These are phyloP conservation scores for Ammodytes marinus DNA, from an alignment of 2,113 vertebrate genomes.

Conservation along the genomic window DNA sequence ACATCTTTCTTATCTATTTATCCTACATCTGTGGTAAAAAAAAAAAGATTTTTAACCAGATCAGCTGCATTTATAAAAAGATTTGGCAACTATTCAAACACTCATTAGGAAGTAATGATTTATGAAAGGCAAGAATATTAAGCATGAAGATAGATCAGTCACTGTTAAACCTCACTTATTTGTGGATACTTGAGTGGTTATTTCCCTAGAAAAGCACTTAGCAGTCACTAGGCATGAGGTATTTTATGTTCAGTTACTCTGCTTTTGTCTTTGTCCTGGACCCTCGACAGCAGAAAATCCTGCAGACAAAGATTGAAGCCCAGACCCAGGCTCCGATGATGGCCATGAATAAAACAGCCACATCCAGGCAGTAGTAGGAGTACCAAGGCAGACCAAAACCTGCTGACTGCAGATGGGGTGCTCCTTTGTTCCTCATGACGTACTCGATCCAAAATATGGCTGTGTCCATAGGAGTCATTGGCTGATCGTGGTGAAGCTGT, in stretches of 20 bases:
- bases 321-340: conserved; percentile 42
- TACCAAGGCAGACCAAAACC: conserved; percentile 81
- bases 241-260: conserved; percentile 56
- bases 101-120: background rate
- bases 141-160: background rate
- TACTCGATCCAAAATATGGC: conserved; percentile 87
- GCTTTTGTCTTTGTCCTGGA: conserved; percentile 71
- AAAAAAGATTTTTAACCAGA: background rate
- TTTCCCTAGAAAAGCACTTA: no score
- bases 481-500: conserved; percentile 75
- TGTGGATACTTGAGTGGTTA: background rate
- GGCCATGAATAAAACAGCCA: conserved; percentile 50
- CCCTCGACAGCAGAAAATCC: conserved; percentile 56
- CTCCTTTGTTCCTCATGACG: conserved; percentile 82
- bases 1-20: background rate
- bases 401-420: conserved; percentile 71
- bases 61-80: background rate
- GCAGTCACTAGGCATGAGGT: background rate
- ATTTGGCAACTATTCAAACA: background rate
- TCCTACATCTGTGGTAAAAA: background rate
- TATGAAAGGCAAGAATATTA: background rate
- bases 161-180: background rate
- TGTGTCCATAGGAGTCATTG: conserved; percentile 73
- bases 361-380: conserved; percentile 79
- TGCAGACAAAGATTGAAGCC: conserved; percentile 45